Percentiles rank a stretch among this genome's conserved stretches.
Evolutionary conservation across 2,113 vertebrate species (phyloP).

Genomic region (Engraulis encrasicolus): DNA sequence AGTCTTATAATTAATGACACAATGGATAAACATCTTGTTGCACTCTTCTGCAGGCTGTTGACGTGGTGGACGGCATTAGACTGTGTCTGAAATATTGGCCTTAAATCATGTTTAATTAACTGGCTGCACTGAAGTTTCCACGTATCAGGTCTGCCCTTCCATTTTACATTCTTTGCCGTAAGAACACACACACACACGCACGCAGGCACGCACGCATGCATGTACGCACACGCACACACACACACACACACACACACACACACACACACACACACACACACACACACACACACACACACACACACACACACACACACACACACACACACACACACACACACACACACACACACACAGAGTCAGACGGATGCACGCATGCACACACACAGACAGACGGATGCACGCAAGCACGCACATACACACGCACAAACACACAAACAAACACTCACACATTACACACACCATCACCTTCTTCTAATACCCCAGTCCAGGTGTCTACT

Average conservation of each 20-base stretch:
- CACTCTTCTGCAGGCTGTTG: neutral
- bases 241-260: neutral
- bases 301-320: too few species aligned
- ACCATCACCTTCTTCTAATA: too few species aligned
- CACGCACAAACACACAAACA: too few species aligned
- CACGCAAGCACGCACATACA: too few species aligned
- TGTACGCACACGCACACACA: neutral
- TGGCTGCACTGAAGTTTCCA: neutral
- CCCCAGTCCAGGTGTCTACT: too few species aligned
- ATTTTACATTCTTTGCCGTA: neutral
- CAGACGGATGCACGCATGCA: too few species aligned
- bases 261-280: too few species aligned
- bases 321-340: too few species aligned
- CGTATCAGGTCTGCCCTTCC: neutral
- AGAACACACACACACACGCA: neutral
- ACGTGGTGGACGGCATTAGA: neutral
- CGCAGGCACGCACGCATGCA: neutral
- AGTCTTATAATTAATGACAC: neutral
- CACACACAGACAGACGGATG: too few species aligned
- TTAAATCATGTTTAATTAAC: neutral
- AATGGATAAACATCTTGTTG: neutral
- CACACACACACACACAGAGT: too few species aligned
- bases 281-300: too few species aligned
- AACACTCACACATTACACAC: too few species aligned
- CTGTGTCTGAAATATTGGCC: neutral